A percentile compares a stretch with the other conserved stretches of the same genome.
Evolutionary conservation across 1,140 invertebrate genomes (phyloP).

Genomic region (Doryteuthis pealeii): DNA sequence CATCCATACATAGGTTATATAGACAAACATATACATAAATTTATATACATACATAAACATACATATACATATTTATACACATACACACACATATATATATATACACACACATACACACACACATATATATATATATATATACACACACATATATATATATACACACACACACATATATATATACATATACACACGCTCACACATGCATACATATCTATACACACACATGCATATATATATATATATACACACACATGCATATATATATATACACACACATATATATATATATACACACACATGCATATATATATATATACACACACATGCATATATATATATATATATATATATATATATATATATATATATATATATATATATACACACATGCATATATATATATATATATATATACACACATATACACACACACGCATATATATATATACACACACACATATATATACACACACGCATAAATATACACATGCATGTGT

Average conservation of each 20-base stretch:
- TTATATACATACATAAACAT: no score
- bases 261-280: not conserved
- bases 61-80: no score
- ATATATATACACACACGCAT: not conserved
- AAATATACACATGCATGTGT: not conserved
- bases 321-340: not conserved
- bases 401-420: not conserved
- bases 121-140: not conserved
- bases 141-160: not conserved
- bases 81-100: no score
- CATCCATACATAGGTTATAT: no score
- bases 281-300: not conserved
- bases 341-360: constrained; percentile 4
- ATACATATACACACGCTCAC: no score
- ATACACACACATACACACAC: no score
- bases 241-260: not conserved
- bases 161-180: not conserved
- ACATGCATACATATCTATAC: not conserved
- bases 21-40: no score
- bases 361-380: not conserved
- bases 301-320: not conserved
- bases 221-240: not conserved
- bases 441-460: not conserved
- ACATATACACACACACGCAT: not conserved
- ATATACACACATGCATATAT: not conserved